A percentile compares a stretch with the other conserved stretches of the same genome.
Evolutionary conservation across 1,140 invertebrate genomes (phyloP).

Genomic region (Elymnias hypermnestra): DNA sequence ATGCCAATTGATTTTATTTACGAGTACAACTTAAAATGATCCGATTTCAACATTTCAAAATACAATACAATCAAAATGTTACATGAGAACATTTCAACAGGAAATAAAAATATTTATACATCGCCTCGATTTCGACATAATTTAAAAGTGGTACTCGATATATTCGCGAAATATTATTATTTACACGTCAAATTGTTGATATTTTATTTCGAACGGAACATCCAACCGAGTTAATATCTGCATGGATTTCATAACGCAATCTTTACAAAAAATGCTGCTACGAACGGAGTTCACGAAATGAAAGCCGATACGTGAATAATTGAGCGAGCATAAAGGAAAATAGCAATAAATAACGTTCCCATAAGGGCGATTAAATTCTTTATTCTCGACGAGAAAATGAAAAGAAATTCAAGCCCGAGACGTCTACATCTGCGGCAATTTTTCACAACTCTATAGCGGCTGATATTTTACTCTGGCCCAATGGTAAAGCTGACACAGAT

Average conservation of each 20-base stretch:
- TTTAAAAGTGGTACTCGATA: neutral
- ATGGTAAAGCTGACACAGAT: constrained; percentile 23
- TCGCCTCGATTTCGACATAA: neutral
- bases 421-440: constrained; percentile 56
- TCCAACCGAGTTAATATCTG: neutral
- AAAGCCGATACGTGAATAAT: constrained; percentile 21
- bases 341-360: constrained; percentile 44
- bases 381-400: constrained; percentile 31
- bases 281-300: constrained; percentile 1
- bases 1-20: no score
- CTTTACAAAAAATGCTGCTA: constrained; percentile 1
- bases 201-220: neutral
- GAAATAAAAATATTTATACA: no score
- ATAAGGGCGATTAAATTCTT: constrained; percentile 52
- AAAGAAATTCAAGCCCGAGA: constrained; percentile 43
- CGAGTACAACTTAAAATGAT: no score
- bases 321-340: constrained; percentile 30
- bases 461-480: constrained; percentile 34
- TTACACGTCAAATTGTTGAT: neutral
- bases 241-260: constrained; percentile 2
- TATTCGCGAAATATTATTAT: neutral
- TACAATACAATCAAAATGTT: no score
- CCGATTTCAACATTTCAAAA: no score
- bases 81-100: no score
- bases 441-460: constrained; percentile 44